phyloP scores from a whole-genome alignment of 1,140 invertebrate species.

The Sycophila sp. region DNA sequence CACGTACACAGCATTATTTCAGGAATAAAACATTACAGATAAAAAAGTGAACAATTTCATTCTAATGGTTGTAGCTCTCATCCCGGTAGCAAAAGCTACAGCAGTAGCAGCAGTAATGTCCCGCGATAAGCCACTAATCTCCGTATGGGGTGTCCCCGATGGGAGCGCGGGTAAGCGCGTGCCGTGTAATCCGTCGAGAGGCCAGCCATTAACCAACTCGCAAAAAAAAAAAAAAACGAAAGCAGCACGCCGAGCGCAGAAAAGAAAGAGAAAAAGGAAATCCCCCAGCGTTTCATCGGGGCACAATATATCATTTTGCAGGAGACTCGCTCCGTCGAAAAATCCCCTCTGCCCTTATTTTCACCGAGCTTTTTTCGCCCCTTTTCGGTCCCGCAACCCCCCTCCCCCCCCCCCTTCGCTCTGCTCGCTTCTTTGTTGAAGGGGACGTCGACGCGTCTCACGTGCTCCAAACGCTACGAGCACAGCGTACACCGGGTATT shows the following conservation, averaged over 20 bases:
- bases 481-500: constrained; percentile 42
- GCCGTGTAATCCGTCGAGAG: constrained; percentile 57
- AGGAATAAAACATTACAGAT: no score
- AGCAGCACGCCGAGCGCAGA: background rate
- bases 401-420: background rate
- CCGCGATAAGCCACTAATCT: constrained; percentile 61
- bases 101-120: constrained; percentile 45
- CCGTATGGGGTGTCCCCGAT: constrained; percentile 50
- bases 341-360: constrained; percentile 23
- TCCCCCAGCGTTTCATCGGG: constrained; percentile 30
- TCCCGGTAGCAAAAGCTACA: no score
- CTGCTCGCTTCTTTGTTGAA: no score
- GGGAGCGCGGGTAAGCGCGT: constrained; percentile 45
- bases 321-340: constrained; percentile 29
- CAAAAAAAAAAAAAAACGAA: constrained; percentile 41
- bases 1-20: no score
- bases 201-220: constrained; percentile 51
- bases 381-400: constrained; percentile 10
- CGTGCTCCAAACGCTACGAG: background rate
- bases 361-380: background rate
- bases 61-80: no score
- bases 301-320: constrained; percentile 51
- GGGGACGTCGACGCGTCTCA: background rate
- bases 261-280: constrained; percentile 4
- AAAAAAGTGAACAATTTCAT: no score